Evolutionary conservation across 2,113 vertebrate genomes (phyloP).

Genomic region (Boleophthalmus pectinirostris): DNA sequence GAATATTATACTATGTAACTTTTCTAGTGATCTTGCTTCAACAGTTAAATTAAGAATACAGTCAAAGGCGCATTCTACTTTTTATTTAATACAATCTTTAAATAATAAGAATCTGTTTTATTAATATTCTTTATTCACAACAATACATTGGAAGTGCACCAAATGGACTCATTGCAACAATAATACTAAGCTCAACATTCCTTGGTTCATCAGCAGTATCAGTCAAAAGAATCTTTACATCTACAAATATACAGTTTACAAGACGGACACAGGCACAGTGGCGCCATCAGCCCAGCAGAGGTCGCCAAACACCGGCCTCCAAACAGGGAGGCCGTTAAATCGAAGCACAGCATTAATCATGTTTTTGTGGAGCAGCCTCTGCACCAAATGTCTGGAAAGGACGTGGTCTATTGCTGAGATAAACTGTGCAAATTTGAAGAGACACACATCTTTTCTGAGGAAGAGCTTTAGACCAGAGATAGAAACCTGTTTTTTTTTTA

Average conservation of each 20-base stretch:
- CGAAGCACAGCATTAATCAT: not conserved
- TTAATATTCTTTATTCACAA: constrained; percentile 44
- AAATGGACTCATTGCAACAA: constrained; percentile 58
- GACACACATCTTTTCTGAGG: constrained; percentile 40
- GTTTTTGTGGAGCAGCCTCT: not conserved
- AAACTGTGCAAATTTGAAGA: constrained; percentile 64
- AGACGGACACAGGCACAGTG: constrained; percentile 26
- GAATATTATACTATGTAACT: too few relatives aligned
- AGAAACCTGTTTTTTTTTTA: not conserved
- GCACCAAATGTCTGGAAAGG: constrained; percentile 37
- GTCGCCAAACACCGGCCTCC: constrained; percentile 26
- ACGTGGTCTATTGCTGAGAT: constrained; percentile 60
- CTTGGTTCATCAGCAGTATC: constrained; percentile 42
- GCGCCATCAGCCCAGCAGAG: constrained; percentile 71
- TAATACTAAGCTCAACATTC: constrained; percentile 72
- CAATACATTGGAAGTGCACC: constrained; percentile 67
- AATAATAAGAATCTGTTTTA: constrained; percentile 75
- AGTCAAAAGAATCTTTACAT: constrained; percentile 45
- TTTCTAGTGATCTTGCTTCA: too few relatives aligned
- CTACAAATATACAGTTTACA: constrained; percentile 41
- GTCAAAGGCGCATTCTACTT: constrained; percentile 46
- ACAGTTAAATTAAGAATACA: too few relatives aligned
- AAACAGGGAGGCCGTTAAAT: not conserved
- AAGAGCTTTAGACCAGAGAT: constrained; percentile 22
- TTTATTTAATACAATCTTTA: constrained; percentile 74